phyloP scores from a whole-genome alignment of 64 coral and sea anemone species.

The Platygyra sinensis region DNA sequence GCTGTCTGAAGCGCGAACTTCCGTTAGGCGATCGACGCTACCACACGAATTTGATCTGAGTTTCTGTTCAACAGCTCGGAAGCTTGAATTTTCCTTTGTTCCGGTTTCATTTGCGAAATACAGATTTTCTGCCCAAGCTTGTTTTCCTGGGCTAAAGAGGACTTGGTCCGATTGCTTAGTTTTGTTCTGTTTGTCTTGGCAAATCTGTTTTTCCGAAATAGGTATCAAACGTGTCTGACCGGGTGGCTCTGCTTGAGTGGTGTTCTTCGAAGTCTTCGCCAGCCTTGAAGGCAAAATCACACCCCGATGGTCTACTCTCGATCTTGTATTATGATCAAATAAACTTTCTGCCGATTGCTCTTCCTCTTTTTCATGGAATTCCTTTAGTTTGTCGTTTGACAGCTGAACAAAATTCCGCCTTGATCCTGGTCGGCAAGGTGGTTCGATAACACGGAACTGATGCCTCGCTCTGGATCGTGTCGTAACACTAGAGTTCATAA shows the following conservation, averaged over 20 bases:
- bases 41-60: slow-evolving; percentile 21
- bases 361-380: slow-evolving; percentile 43
- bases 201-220: neutral
- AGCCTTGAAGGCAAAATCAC: slow-evolving; percentile 11
- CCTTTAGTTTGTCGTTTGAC: slow-evolving; percentile 47
- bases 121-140: neutral
- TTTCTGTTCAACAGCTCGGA: neutral
- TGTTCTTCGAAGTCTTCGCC: neutral
- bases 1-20: slow-evolving; percentile 28
- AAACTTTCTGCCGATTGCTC: neutral
- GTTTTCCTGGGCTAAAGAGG: neutral
- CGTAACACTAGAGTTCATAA: neutral
- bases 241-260: neutral
- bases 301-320: slow-evolving; percentile 45
- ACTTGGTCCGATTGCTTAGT: neutral
- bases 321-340: slow-evolving; percentile 35
- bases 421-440: slow-evolving; percentile 64
- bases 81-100: neutral
- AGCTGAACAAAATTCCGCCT: slow-evolving; percentile 63
- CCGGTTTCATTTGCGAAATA: neutral
- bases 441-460: slow-evolving; percentile 70
- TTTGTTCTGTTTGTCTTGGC: neutral
- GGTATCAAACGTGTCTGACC: neutral
- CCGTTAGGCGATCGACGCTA: slow-evolving; percentile 12
- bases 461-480: neutral